Evolutionary conservation across 2,113 vertebrate genomes (phyloP), one percentile per base, ranked within the genome.

Genomic region (Hystrix cristata): DNA sequence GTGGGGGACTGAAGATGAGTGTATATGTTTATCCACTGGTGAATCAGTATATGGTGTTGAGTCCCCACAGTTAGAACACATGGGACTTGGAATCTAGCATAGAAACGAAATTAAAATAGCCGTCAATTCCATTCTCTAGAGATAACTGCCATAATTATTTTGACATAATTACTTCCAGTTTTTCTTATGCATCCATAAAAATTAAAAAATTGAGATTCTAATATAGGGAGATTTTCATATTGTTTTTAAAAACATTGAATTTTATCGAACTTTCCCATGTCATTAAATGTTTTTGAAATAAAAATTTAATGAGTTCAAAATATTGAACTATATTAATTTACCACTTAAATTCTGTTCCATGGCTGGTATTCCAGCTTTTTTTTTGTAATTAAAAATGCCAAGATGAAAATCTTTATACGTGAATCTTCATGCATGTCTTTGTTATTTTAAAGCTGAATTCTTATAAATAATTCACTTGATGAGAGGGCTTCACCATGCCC

Each of bases 241-340:
- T 74, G 21, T 18, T 80, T 78, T n/a, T 23, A 79, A 96, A 87
- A 87, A 59, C 18, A 3, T 93, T 74, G 80, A 7, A 51, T 86
- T 91, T 48, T 34, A 43, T 67, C 80, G 31, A 51, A 80, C 46
- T 89, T 91, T 78, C n/a, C 57, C 62, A 67, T 1, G 60, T 48
- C 23, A 87, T n/a, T 71, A 78, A 84, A 48, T 91, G 3, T 57
- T 69, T 96, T 88, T 90, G 55, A 67, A 96, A 81, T 76, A 87
- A 7, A 84, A 65, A 82, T 21, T 93, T 79, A 60, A 83, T 38
- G 59, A 79, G 51, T 88, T 95, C 10, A 69, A 84, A 85, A 81
- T 76, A n/a, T 69, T 64, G n/a, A 95, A 0, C 51, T 46, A 34
- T 53, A 46, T 14, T 53, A 90, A 80, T 95, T 95, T 96, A 78